Evolutionary conservation across 2,113 vertebrate species (phyloP).

Genomic region (Cyanoliseus patagonus): DNA sequence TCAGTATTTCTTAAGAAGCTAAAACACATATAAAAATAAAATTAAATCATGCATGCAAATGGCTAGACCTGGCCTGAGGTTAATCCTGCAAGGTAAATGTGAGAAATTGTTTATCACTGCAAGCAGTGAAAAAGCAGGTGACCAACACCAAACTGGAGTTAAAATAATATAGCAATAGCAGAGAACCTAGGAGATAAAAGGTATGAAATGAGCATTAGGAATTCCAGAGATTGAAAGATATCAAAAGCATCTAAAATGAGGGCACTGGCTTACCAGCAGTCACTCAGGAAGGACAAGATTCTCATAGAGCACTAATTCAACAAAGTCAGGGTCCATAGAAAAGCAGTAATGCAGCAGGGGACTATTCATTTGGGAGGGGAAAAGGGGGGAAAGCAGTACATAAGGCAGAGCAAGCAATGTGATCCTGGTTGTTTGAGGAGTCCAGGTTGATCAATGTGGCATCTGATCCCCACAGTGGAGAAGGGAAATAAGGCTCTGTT

Average conservation of each 20-base stretch:
- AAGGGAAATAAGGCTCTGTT: not conserved
- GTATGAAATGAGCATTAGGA: not conserved
- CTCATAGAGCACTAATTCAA: not conserved
- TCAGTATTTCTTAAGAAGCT: not conserved
- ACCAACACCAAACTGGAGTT: not conserved
- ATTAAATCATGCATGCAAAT: not conserved
- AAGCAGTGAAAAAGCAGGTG: not conserved
- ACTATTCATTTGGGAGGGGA: not conserved
- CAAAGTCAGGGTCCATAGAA: not conserved
- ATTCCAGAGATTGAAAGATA: not conserved
- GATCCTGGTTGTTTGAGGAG: not conserved
- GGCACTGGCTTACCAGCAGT: not conserved
- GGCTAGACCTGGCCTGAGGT: not conserved
- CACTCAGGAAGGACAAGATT: rapidly evolving
- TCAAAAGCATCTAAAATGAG: not conserved
- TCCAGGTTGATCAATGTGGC: not conserved
- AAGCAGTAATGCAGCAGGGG: not conserved
- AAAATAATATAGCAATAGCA: not conserved
- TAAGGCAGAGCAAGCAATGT: not conserved
- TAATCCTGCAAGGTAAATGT: not conserved
- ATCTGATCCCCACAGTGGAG: not conserved
- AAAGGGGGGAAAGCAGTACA: not conserved
- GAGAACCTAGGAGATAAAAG: not conserved
- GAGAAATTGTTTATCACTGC: not conserved
- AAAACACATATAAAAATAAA: not conserved